Conservation (phyloP, 2,888 invertebrate genomes). For the Chromoteleia sp. region DNA sequence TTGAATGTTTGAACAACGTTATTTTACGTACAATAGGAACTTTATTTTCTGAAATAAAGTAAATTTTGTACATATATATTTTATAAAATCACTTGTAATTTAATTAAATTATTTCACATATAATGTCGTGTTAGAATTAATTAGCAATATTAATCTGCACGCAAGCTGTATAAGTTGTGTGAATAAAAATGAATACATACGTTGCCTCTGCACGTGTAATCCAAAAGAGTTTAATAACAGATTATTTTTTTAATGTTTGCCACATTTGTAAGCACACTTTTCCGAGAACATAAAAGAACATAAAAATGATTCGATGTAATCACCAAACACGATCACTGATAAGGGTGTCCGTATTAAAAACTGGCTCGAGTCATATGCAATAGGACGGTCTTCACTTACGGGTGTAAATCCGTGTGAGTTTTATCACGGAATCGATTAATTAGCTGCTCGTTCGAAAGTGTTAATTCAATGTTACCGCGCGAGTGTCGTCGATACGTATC, state of each 20-base stretch:
- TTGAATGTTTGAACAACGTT: not conserved
- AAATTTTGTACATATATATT: too few species aligned
- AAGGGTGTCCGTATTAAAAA: constrained; percentile 65
- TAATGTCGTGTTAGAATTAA: too few species aligned
- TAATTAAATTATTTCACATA: too few species aligned
- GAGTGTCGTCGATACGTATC: constrained; percentile 80
- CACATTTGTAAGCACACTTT: constrained; percentile 37
- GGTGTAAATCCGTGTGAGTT: constrained; percentile 70
- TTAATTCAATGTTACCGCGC: constrained; percentile 80
- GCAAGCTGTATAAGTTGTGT: not conserved
- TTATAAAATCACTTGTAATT: too few species aligned
- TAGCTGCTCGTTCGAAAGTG: constrained; percentile 76
- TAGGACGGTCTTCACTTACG: constrained; percentile 62
- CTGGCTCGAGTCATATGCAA: constrained; percentile 56
- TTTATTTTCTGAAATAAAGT: too few species aligned
- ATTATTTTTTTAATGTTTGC: constrained; percentile 72
- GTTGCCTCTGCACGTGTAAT: not conserved
- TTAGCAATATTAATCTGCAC: too few species aligned
- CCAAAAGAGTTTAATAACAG: constrained; percentile 13
- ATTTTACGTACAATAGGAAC: too few species aligned
- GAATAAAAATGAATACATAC: not conserved
- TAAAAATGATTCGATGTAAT: constrained; percentile 70
- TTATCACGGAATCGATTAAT: constrained; percentile 78
- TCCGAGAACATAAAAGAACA: constrained; percentile 46
- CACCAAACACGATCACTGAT: constrained; percentile 72